phyloP scores from a whole-genome alignment of 2,797 vertebrate species.

The Ispidina lecontei region DNA sequence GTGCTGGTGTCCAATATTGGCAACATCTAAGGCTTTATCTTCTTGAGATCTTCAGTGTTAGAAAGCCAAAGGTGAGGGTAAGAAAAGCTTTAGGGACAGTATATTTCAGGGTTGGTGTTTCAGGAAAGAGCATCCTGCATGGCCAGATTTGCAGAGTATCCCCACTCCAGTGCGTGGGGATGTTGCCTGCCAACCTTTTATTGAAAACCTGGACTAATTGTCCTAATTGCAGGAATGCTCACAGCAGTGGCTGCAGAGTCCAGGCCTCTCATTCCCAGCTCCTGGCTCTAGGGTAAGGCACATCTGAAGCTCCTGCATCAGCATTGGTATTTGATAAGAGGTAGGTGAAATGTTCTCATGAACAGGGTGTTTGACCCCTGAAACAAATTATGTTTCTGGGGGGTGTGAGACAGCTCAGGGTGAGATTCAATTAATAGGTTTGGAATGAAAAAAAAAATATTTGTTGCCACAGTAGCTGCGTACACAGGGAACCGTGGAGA shows the following conservation, averaged over 20 bases:
- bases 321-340: background rate
- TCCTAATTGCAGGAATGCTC: background rate
- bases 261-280: background rate
- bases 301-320: background rate
- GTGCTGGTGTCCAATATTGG: background rate
- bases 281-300: rapidly evolving
- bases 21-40: background rate
- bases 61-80: background rate
- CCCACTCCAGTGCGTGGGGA: rapidly evolving
- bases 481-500: too few relatives aligned
- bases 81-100: rapidly evolving
- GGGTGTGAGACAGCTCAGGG: background rate
- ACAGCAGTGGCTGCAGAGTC: background rate
- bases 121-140: rapidly evolving
- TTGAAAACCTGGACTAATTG: background rate
- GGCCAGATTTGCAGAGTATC: background rate
- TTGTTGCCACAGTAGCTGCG: too few relatives aligned
- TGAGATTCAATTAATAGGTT: background rate
- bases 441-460: background rate
- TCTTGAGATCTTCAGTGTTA: background rate
- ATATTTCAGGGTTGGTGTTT: background rate
- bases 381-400: background rate
- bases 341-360: background rate
- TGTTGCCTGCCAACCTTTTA: background rate
- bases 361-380: background rate